phyloP scores from a whole-genome alignment of 2,888 invertebrate genomes.

The Amaurobius ferox region DNA sequence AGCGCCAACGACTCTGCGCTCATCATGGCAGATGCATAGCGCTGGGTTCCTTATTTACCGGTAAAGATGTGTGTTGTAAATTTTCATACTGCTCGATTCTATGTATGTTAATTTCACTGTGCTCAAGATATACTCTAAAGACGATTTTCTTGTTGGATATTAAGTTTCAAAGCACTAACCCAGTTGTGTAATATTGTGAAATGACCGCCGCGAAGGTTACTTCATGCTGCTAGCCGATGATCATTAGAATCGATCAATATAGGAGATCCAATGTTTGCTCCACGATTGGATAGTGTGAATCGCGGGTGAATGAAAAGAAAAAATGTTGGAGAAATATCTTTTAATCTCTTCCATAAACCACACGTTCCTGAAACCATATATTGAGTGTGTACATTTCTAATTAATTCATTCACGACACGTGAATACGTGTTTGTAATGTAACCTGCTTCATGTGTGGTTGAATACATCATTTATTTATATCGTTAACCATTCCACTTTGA shows the following conservation, averaged over 20 bases:
- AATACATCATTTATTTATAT: background rate
- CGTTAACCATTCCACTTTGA: background rate
- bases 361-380: background rate
- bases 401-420: background rate
- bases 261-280: slow-evolving; percentile 45
- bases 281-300: slow-evolving; percentile 24
- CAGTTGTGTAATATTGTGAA: background rate
- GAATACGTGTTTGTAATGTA: background rate
- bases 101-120: background rate
- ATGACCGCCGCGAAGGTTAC: slow-evolving; percentile 44
- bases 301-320: slow-evolving; percentile 10
- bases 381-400: background rate
- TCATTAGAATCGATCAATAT: slow-evolving; percentile 71
- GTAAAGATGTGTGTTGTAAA: slow-evolving; percentile 16
- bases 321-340: background rate
- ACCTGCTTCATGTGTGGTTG: too few relatives aligned
- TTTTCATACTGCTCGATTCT: background rate
- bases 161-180: background rate
- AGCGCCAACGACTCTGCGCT: slow-evolving; percentile 25
- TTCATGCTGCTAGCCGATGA: slow-evolving; percentile 38
- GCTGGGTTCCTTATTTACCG: slow-evolving; percentile 26
- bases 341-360: background rate
- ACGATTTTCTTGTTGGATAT: background rate
- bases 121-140: background rate
- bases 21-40: slow-evolving; percentile 65